These are phyloP conservation scores for Callyntrura guangdongensis DNA, from an alignment of 2,888 invertebrate genomes.

Conservation along the genomic window DNA sequence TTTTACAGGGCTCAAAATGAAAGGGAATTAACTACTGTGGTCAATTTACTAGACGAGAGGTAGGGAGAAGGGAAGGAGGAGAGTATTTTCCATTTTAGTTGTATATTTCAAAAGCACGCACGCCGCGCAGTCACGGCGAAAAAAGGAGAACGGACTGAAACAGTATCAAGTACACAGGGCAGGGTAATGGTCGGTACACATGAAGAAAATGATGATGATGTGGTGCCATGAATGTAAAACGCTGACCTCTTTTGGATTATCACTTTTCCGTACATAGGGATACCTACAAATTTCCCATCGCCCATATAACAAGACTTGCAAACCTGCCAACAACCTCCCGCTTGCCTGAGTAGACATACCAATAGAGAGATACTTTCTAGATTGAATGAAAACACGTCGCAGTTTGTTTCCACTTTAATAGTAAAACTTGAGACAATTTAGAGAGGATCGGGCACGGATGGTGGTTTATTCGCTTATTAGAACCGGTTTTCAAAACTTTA, in stretches of 20 bases:
- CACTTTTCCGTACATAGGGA: slow-evolving; percentile 38
- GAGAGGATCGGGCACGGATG: not conserved
- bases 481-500: not conserved
- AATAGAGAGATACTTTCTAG: not conserved
- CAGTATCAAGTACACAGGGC: slow-evolving; percentile 40
- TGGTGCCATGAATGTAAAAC: slow-evolving; percentile 70
- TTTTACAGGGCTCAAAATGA: not conserved
- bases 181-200: slow-evolving; percentile 34
- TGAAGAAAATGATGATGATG: slow-evolving; percentile 70
- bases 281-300: not conserved
- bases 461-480: not conserved
- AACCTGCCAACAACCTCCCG: not conserved
- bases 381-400: slow-evolving; percentile 45
- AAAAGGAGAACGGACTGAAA: slow-evolving; percentile 37
- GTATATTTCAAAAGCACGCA: slow-evolving; percentile 12
- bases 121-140: slow-evolving; percentile 26
- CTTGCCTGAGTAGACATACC: not conserved
- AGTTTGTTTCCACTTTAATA: slow-evolving; percentile 35
- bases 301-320: slow-evolving; percentile 1
- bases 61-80: not conserved
- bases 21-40: slow-evolving; percentile 35
- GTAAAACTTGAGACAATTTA: slow-evolving; percentile 55
- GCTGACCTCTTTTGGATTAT: slow-evolving; percentile 68
- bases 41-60: not conserved
- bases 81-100: slow-evolving; percentile 1